phyloP scores from a whole-genome alignment of 1,140 invertebrate species.

The Drosophila aff. region DNA sequence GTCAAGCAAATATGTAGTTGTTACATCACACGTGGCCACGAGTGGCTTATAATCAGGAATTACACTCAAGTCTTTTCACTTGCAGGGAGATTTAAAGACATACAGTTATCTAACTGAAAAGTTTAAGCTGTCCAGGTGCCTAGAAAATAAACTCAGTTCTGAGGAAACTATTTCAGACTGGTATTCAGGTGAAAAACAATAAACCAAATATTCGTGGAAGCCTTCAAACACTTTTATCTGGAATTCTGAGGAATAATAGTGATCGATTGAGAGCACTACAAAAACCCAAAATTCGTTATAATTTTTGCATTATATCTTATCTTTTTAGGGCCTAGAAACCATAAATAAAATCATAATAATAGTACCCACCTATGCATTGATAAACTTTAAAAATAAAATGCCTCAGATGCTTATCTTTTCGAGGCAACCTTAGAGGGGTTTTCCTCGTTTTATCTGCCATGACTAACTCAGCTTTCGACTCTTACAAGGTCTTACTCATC shows the following conservation, averaged over 20 bases:
- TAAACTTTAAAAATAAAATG: neutral
- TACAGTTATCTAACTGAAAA: neutral
- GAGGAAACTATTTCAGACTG: neutral
- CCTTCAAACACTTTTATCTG: neutral
- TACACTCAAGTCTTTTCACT: constrained; percentile 29
- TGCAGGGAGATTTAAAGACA: neutral
- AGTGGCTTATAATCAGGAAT: constrained; percentile 31
- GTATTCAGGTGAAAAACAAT: constrained; percentile 1
- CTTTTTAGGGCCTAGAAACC: neutral
- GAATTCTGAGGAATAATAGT: neutral
- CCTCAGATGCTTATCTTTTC: constrained; percentile 13
- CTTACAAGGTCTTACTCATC: constrained; percentile 45
- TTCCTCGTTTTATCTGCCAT: constrained; percentile 23
- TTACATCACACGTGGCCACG: constrained; percentile 17
- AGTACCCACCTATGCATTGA: neutral
- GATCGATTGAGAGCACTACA: neutral
- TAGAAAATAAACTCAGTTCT: neutral
- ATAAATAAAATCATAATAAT: neutral
- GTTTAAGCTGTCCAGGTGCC: neutral
- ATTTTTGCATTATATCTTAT: constrained; percentile 19
- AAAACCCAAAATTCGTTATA: constrained; percentile 5
- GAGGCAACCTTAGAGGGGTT: constrained; percentile 24
- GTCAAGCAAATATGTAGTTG: constrained; percentile 39
- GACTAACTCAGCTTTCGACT: constrained; percentile 10
- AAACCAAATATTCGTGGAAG: constrained; percentile 13